Evolutionary conservation across 2,113 vertebrate genomes (phyloP), one percentile per base, ranked within the genome.

Genomic region (Notarius quadriscutis): DNA sequence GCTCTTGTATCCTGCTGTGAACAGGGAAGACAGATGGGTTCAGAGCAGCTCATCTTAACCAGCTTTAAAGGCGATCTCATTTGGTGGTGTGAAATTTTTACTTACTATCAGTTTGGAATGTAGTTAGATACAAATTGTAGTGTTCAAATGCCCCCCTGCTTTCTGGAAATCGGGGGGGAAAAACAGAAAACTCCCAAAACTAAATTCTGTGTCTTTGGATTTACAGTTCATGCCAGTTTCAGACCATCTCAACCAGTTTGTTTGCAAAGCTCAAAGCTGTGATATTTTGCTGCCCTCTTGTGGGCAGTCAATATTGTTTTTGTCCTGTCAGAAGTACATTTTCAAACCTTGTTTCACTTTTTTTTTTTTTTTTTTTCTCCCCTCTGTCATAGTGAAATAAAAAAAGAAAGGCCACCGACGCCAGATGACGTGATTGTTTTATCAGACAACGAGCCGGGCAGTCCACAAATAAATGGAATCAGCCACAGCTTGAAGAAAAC

Each of bases 391-490:
- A 99, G 97, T 25, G 97, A 97, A 41, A 95, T 96, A 5, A 97
- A 97, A 94, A 94, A 95, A 5, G 98, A 98, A 72, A 94, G 97
- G 82, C 95, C 96, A 0, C 95, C 96, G 0, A 99, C 98, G 0
- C 97, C 98, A 0, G 97, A 99, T 11, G 97, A 99, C 8, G 95
- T 99, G 50, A 99, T 99, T 1, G 96, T 99, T 88, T 91, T 99
- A 30, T 99, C 98, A 0, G 98, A 99, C 93, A 98, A 96, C 0
- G 98, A 99, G 84, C 96, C 98, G 2, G 95, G 95, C 12, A 99
- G 98, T 92, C 98, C 98, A 0, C 88, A 95, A 15, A 95, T 98
- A 94, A 99, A 99, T 17, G 97, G 98, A 2, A 89, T 97, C 84
- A 91, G 92, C 1, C 96, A 95, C 90, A 94, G 93, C 85, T 91